Evolutionary conservation across 1,140 invertebrate genomes (phyloP).

Genomic region (Caenorhabditis briggsae): DNA sequence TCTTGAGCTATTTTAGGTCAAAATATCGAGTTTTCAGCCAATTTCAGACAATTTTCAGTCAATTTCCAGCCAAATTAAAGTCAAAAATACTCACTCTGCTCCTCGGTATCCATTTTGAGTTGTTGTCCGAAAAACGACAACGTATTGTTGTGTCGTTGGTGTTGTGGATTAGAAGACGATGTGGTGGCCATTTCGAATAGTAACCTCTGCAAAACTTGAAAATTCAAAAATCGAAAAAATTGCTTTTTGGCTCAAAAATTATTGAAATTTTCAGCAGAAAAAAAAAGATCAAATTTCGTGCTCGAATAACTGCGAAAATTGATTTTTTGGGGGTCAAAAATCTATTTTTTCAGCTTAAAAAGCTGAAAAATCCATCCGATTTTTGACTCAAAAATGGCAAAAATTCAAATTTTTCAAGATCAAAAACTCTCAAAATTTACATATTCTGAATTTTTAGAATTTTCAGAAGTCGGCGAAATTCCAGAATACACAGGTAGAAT

Average conservation of each 20-base stretch:
- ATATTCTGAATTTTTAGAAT: too few species aligned
- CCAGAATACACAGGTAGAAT: conserved; percentile 5
- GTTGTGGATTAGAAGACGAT: not conserved
- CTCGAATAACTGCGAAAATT: too few species aligned
- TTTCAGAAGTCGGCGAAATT: too few species aligned
- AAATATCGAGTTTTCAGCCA: not conserved
- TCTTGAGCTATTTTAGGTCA: not conserved
- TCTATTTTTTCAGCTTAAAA: too few species aligned
- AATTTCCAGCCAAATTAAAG: too few species aligned
- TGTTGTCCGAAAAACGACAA: conserved; percentile 62
- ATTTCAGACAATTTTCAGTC: conserved; percentile 3
- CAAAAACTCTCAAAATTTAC: too few species aligned
- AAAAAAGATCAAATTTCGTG: too few species aligned
- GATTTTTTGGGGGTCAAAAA: too few species aligned
- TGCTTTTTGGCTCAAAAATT: not conserved
- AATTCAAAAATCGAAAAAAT: not conserved
- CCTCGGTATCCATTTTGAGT: conserved; percentile 62
- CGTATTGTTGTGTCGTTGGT: not conserved
- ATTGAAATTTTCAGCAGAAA: not conserved
- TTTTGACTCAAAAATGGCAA: too few species aligned
- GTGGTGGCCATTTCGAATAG: not conserved
- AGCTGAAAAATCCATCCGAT: too few species aligned
- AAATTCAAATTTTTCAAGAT: too few species aligned
- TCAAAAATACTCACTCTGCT: conserved; percentile 58
- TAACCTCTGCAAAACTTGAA: not conserved